These are phyloP conservation scores for Desmodus rotundus DNA, from an alignment of 2,113 vertebrate genomes.

Conservation along the genomic window DNA sequence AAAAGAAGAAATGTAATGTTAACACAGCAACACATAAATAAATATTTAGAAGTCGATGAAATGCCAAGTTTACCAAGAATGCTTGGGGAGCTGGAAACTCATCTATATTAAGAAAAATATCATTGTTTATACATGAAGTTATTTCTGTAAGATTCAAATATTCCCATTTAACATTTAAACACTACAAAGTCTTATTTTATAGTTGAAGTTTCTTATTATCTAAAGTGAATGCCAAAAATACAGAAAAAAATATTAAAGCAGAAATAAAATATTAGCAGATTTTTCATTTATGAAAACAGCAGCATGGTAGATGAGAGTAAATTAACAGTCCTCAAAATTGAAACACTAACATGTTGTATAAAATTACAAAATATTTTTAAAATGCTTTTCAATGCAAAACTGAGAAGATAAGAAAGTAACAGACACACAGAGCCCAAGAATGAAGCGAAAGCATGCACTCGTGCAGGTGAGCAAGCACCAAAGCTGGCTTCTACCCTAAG, in stretches of 20 bases:
- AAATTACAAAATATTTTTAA: not conserved
- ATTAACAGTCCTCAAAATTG: not conserved
- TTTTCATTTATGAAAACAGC: not conserved
- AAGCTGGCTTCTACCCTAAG: not conserved
- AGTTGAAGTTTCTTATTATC: conserved; percentile 22
- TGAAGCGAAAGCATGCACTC: not conserved
- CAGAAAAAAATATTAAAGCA: not conserved
- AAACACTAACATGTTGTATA: not conserved
- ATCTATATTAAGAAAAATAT: not conserved
- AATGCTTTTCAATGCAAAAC: not conserved
- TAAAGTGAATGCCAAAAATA: conserved; percentile 9
- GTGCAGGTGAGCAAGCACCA: not conserved
- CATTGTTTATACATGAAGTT: not conserved
- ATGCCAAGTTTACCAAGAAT: not conserved
- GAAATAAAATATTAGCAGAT: not conserved
- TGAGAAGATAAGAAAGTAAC: not conserved
- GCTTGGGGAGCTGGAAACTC: not conserved
- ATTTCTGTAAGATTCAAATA: conserved; percentile 8
- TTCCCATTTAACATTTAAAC: conserved; percentile 20
- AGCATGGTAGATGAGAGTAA: not conserved
- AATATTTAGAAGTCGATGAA: not conserved
- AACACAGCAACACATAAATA: conserved; percentile 5
- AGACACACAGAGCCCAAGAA: not conserved
- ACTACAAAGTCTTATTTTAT: not conserved
- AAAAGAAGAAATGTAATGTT: conserved; percentile 4